Percentiles rank a stretch among this genome's conserved stretches.
These are phyloP conservation scores for Homarus gammarus DNA, from an alignment of 2,888 invertebrate species.

Conservation along the genomic window DNA sequence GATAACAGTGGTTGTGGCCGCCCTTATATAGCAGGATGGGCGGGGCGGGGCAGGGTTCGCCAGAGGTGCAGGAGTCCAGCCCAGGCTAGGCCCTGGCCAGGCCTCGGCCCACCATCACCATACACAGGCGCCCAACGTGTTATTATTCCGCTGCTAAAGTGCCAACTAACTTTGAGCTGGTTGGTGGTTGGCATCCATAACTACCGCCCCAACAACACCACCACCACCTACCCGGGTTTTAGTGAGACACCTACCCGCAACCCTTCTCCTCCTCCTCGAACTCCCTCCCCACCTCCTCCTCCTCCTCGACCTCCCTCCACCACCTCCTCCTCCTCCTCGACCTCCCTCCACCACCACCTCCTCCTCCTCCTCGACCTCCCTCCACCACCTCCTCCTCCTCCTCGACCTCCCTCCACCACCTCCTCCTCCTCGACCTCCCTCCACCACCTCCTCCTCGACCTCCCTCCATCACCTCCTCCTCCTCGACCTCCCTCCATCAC, in stretches of 20 bases:
- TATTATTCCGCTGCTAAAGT: slow-evolving; percentile 17
- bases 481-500: no score
- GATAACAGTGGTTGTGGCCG: no score
- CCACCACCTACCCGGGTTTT: no score
- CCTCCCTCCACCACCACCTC: background rate
- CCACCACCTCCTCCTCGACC: no score
- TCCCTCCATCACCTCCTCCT: no score
- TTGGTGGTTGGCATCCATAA: slow-evolving; percentile 7
- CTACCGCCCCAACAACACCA: no score
- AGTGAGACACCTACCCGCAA: no score
- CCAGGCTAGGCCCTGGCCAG: background rate
- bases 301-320: background rate
- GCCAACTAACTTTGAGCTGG: background rate
- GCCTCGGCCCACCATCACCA: background rate
- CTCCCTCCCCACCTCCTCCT: background rate
- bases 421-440: no score
- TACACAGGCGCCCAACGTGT: background rate
- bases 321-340: background rate
- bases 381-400: no score
- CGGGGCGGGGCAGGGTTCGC: no score
- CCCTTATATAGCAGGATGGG: no score
- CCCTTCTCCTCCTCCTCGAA: background rate
- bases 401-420: no score
- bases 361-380: background rate
- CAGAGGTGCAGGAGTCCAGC: background rate